A percentile compares a stretch with the other conserved stretches of the same genome.
Conservation (phyloP, 2,888 invertebrate genomes). For the Dorcus parallelipipedus region DNA sequence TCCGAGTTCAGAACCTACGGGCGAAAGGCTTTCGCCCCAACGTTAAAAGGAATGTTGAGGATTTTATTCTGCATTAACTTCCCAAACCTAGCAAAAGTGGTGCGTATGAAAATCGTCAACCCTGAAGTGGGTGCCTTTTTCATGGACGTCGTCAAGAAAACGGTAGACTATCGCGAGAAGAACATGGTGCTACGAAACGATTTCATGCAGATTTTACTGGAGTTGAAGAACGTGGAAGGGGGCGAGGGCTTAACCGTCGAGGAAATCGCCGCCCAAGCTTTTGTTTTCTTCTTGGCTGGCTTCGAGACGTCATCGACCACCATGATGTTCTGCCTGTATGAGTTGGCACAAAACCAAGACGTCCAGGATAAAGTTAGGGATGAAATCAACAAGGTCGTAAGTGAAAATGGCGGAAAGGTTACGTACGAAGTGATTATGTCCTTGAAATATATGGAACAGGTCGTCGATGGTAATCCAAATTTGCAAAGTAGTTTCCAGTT, state of each 20-base stretch:
- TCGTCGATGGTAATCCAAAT: slow-evolving; percentile 43
- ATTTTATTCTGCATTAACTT: slow-evolving; percentile 12
- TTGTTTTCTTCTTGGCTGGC: slow-evolving; percentile 59
- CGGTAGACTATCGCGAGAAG: slow-evolving; percentile 48
- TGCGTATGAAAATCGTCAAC: slow-evolving; percentile 28
- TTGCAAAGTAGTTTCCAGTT: background rate
- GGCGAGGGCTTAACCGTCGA: slow-evolving; percentile 31
- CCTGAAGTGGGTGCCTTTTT: slow-evolving; percentile 46
- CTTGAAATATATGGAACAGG: slow-evolving; percentile 51
- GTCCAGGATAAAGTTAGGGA: slow-evolving; percentile 47
- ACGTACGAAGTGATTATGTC: slow-evolving; percentile 11
- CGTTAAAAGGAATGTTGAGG: slow-evolving; percentile 11
- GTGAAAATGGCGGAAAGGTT: slow-evolving; percentile 38
- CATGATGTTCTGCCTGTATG: slow-evolving; percentile 54
- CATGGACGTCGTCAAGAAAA: slow-evolving; percentile 44
- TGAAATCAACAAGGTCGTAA: slow-evolving; percentile 42
- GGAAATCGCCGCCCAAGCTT: slow-evolving; percentile 51
- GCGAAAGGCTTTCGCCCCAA: slow-evolving; percentile 15
- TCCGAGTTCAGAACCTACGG: slow-evolving; percentile 47
- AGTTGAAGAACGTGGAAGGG: slow-evolving; percentile 38
- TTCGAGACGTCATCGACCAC: slow-evolving; percentile 60
- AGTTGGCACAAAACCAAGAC: slow-evolving; percentile 49
- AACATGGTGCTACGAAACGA: slow-evolving; percentile 51
- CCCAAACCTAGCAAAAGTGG: slow-evolving; percentile 25
- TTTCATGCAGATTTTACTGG: slow-evolving; percentile 54